Evolutionary conservation across 2,113 vertebrate genomes (phyloP), one percentile per base, ranked within the genome.

Genomic region (Apteryx owenii): DNA sequence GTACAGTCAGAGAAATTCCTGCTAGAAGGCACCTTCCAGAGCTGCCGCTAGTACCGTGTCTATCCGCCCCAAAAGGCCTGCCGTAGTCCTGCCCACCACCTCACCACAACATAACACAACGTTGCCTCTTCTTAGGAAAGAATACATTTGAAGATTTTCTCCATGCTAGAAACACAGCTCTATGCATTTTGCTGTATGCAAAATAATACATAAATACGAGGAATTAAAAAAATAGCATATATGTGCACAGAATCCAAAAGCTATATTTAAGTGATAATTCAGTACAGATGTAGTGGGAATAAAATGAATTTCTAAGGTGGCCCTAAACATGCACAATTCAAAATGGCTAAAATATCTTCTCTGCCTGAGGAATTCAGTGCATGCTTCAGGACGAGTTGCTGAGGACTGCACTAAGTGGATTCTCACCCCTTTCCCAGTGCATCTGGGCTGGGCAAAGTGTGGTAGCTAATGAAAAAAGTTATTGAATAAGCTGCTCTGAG

Each of bases 401-500:
- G 64, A 75, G 53, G 51, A 81, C 81, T 53, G 48, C 21, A 29
- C n/a, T 40, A 33, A 54, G n/a, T 85, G 65, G 50, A 54, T 85
- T 93, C 53, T 85, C 70, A 54, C 11, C 70, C 33, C 28, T 70
- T 85, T 65, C 26, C 69, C 38, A 40, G 9, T 61, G 54, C 31
- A n/a, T 61, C 81, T 91, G 76, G 76, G 18, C 71, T 85, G 23
- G 61, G 19, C 31, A n/a, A 75, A 61, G 53, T 44, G 64, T 81
- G 53, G 51, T 77, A 38, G 50, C 65, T 48, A 54, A 64, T 73
- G 70, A 79, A 73, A 72, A 82, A 85, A 75, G 25, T 16, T 78
- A 21, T n/a, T 81, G 71, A 93, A 73, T 62, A 94, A 96, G 23
- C 56, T 89, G n/a, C n/a, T 88, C 56, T 83, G 71, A 88, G 89